A percentile compares a stretch with the other conserved stretches of the same genome.
Evolutionary conservation across 2,113 vertebrate species (phyloP).

Genomic region (Sander lucioperca): DNA sequence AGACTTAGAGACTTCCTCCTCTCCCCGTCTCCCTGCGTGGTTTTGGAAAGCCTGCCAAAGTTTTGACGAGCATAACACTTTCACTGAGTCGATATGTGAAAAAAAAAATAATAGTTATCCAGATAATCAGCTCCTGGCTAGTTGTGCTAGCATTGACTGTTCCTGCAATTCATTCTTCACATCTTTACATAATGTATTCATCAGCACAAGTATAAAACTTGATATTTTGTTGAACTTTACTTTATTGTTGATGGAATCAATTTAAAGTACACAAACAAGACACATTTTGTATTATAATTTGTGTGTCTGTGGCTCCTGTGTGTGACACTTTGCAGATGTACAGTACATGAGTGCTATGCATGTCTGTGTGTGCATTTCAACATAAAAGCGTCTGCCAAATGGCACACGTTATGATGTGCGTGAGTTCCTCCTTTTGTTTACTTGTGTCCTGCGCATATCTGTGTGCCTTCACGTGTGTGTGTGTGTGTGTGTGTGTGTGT

Average conservation of each 20-base stretch:
- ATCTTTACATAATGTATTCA: slow-evolving; percentile 17
- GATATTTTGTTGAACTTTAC: slow-evolving; percentile 3
- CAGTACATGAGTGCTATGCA: slow-evolving; percentile 24
- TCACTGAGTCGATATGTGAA: slow-evolving; percentile 3
- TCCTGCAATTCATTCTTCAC: background rate
- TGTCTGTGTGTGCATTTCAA: slow-evolving; percentile 7
- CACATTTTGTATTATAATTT: background rate
- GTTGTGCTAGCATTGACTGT: slow-evolving; percentile 11
- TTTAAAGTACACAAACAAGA: background rate
- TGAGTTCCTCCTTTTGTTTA: slow-evolving; percentile 44
- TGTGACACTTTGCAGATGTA: background rate
- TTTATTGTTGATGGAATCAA: background rate
- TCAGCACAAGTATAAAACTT: background rate
- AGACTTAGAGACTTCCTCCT: slow-evolving; percentile 36
- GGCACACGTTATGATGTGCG: slow-evolving; percentile 44
- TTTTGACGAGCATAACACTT: slow-evolving; percentile 43
- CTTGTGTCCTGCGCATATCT: slow-evolving; percentile 34
- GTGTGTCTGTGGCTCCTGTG: background rate
- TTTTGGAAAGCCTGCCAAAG: slow-evolving; percentile 43
- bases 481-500: slow-evolving; percentile 39
- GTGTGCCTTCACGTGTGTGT: background rate
- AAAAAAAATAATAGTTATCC: background rate
- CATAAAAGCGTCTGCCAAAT: slow-evolving; percentile 26
- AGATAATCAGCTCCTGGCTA: slow-evolving; percentile 42
- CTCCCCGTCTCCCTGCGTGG: slow-evolving; percentile 8